Evolutionary conservation across 2,113 vertebrate genomes (phyloP).

Genomic region (Rhinogobius similis): DNA sequence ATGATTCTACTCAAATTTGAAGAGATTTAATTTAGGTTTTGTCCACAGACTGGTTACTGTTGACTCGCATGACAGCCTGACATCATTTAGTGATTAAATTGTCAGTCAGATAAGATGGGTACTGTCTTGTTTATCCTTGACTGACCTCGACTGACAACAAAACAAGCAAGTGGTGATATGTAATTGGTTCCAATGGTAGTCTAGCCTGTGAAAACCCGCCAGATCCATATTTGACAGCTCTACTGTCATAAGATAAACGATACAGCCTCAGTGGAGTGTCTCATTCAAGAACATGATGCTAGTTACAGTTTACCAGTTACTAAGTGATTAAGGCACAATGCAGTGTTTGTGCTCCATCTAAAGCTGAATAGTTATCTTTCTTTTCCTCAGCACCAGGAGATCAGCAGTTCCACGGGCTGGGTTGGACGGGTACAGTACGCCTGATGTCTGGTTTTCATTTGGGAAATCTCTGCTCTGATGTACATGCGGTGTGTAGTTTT

Average conservation of each 20-base stretch:
- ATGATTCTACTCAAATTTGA: neutral
- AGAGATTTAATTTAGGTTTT: too few relatives aligned
- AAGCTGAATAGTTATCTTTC: neutral
- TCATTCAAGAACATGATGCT: too few relatives aligned
- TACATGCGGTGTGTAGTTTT: conserved; percentile 80
- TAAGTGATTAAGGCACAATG: neutral
- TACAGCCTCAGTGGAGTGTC: neutral
- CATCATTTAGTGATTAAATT: neutral
- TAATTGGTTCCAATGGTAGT: neutral
- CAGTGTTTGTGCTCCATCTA: neutral
- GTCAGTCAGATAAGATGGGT: neutral
- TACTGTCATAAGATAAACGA: neutral
- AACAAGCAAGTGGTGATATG: neutral
- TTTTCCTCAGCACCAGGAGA: conserved; percentile 65
- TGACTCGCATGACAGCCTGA: neutral
- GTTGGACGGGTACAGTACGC: conserved; percentile 85
- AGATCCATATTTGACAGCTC: neutral
- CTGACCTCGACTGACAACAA: neutral
- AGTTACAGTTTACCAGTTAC: neutral
- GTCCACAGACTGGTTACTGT: neutral
- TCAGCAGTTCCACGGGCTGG: conserved; percentile 88
- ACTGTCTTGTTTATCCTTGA: neutral
- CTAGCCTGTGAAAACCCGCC: neutral
- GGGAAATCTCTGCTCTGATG: neutral
- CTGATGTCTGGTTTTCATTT: neutral